Conservation (phyloP, 1,140 invertebrate species). For the Pantala flavescens region DNA sequence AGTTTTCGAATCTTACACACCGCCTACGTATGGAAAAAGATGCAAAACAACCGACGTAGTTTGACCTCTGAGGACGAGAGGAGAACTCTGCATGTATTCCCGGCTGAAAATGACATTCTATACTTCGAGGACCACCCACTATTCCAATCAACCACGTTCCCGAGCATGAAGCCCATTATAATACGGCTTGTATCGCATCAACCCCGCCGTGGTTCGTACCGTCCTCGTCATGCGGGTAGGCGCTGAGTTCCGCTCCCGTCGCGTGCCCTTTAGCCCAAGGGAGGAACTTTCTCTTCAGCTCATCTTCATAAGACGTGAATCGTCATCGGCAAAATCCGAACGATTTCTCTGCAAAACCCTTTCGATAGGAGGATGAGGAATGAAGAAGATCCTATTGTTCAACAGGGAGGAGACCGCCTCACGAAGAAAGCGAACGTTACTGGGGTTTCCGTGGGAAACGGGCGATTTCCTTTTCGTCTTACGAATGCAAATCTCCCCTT, state of each 20-base stretch:
- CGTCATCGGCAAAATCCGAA: not conserved
- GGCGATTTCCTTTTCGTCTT: slow-evolving; percentile 1
- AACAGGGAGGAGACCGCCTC: not conserved
- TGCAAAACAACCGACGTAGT: too few species aligned
- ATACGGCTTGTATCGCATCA: too few species aligned
- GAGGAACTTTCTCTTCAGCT: not conserved
- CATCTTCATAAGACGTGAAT: not conserved
- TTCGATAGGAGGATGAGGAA: not conserved
- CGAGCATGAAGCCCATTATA: too few species aligned
- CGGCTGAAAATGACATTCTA: too few species aligned
- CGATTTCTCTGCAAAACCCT: not conserved
- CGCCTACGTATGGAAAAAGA: too few species aligned
- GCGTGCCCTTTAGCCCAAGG: not conserved
- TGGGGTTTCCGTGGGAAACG: not conserved
- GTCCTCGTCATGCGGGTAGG: too few species aligned
- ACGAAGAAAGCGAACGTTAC: not conserved
- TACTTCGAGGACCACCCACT: too few species aligned
- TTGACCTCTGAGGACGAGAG: too few species aligned
- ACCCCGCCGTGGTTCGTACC: too few species aligned
- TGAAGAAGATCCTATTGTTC: not conserved
- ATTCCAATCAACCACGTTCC: too few species aligned
- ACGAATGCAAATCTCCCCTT: not conserved
- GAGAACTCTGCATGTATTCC: too few species aligned
- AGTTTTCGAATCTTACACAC: too few species aligned
- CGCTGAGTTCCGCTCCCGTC: not conserved